Evolutionary conservation across 2,113 vertebrate genomes (phyloP).

Genomic region (Tapirus terrestris): DNA sequence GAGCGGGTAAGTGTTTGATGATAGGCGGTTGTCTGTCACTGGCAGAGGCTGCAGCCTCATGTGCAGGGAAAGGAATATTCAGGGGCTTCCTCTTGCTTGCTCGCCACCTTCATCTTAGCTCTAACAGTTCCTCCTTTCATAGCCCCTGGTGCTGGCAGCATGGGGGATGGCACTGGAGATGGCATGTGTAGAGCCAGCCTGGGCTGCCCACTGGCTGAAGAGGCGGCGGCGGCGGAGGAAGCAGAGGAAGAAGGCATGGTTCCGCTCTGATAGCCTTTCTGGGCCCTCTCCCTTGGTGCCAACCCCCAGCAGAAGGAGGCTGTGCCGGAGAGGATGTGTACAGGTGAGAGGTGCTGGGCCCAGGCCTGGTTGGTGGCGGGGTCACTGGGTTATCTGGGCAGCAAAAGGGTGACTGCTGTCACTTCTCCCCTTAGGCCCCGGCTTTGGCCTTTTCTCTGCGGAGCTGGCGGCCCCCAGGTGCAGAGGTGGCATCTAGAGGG

Average conservation of each 20-base stretch:
- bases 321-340: conserved; percentile 37
- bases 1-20: conserved; percentile 84
- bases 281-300: not conserved
- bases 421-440: conserved; percentile 42
- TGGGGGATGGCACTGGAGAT: conserved; percentile 90
- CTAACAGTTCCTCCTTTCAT: not conserved
- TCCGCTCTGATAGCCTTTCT: not conserved
- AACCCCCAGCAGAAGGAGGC: not conserved
- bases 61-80: not conserved
- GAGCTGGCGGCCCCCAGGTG: conserved; percentile 70
- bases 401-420: conserved; percentile 18
- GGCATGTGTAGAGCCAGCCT: conserved; percentile 82
- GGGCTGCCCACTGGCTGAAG: conserved; percentile 88
- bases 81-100: not conserved
- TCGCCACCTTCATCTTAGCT: not conserved
- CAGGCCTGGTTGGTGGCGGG: not conserved
- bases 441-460: conserved; percentile 67
- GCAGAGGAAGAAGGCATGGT: not conserved
- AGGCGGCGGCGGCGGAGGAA: not conserved
- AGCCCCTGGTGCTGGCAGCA: conserved; percentile 89
- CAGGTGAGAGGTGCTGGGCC: conserved; percentile 69
- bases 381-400: conserved; percentile 30
- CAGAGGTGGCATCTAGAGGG: not conserved
- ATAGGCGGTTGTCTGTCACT: not conserved
- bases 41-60: not conserved